Evolutionary conservation across 2,888 invertebrate species (phyloP), one percentile per base, ranked within the genome.

Genomic region (Gari tellinella): DNA sequence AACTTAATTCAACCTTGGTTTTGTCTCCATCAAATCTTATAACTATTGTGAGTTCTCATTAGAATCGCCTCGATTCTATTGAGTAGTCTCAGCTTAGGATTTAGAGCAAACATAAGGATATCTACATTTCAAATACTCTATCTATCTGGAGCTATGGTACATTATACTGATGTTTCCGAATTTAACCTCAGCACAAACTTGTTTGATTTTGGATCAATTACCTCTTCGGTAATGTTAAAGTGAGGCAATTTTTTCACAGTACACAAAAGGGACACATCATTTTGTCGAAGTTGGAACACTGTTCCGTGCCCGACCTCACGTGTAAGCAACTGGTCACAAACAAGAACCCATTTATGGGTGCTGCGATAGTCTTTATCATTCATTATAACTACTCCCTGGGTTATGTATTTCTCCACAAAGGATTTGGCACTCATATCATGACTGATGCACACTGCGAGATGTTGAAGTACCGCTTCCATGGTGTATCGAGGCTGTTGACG

Each of bases 401-500:
- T 94, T 19, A 99, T 94, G 93, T 97, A 99, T 2, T 97, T 96
- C 90, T 99, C 98, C 0, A 99, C 94, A 92, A 99, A 99, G 10
- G 99, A 97, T 62, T 97, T 94, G 0, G 99, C 98, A 1, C 97
- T 97, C 60, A 99, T 94, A 92, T 99, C 98, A 91, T 98, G 96
- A 45, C 96, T 96, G 0, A 99, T 94, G 91, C 99, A 99, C 81
- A 95, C 95, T 0, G 97, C 96, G 81, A 99, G 93, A 91, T 99
- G 98, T 43, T 95, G 95, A 56, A 99, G 93, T 64, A 99, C 98
- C 23, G 96, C 95, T 90, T 99, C 98, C 57, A 98, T 97, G 0
- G 97, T 96, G 92, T 99, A 98, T 62, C 97, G 93, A 0, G 99
- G 98, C 91, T 99, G 99, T 90, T 99, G 99, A 0, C 99, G 93